Conservation (phyloP, 2,888 invertebrate species). For the Kuschelorhynchus macadamiae region DNA sequence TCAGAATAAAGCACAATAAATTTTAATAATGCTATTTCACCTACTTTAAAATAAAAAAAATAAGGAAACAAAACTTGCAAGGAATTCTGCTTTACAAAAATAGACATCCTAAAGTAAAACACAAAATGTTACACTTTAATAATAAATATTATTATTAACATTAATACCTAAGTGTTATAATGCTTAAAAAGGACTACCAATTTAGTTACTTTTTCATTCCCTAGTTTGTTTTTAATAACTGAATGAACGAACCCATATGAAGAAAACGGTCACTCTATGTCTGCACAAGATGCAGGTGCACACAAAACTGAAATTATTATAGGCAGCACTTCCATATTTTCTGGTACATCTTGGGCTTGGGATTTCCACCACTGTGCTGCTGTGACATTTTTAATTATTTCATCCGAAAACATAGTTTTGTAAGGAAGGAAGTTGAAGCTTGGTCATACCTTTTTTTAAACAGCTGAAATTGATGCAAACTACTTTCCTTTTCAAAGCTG, state of each 20-base stretch:
- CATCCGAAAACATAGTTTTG: conserved; percentile 6
- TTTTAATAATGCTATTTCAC: background rate
- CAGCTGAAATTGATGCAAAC: background rate
- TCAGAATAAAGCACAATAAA: background rate
- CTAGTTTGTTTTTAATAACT: background rate
- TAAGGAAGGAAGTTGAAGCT: background rate
- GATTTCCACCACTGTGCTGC: background rate
- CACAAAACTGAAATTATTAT: background rate
- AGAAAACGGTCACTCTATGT: background rate
- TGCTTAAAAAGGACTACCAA: background rate
- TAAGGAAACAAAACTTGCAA: no score
- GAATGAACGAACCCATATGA: background rate
- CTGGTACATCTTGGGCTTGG: conserved; percentile 1
- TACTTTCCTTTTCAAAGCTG: conserved; percentile 1
- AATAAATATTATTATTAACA: conserved; percentile 1
- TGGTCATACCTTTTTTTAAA: background rate
- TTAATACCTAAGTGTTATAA: background rate
- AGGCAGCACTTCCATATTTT: conserved; percentile 10
- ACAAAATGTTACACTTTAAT: background rate
- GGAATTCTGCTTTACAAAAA: background rate
- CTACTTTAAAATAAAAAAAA: no score
- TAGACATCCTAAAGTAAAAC: background rate
- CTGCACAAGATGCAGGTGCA: background rate
- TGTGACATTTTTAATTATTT: conserved; percentile 9
- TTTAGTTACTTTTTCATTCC: conserved; percentile 5